phyloP scores from a whole-genome alignment of 2,113 vertebrate species.

The Chloropsis hardwickii region DNA sequence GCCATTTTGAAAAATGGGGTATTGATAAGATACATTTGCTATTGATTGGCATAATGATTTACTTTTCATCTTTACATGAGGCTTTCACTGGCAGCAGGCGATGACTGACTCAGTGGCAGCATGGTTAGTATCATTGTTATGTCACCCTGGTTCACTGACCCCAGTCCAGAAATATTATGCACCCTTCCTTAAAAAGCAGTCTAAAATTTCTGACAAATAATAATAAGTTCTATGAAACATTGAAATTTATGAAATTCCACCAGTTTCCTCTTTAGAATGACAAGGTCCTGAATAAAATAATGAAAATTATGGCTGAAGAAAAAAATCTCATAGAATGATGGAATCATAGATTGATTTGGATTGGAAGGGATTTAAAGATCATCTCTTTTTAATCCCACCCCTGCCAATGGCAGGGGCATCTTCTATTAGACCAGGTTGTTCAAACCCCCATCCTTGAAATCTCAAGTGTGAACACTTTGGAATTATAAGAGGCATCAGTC shows the following conservation, averaged over 20 bases:
- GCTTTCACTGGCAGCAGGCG: not conserved
- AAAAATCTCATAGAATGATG: not conserved
- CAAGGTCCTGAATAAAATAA: not conserved
- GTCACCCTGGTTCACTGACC: not conserved
- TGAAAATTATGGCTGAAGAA: not conserved
- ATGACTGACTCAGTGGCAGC: not conserved
- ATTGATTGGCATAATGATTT: not conserved
- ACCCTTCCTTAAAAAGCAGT: not conserved
- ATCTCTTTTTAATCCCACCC: not conserved
- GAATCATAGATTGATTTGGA: not conserved
- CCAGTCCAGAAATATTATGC: not conserved
- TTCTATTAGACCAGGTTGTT: not conserved
- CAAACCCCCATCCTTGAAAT: not conserved
- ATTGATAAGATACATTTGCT: not conserved
- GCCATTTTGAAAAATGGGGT: not conserved
- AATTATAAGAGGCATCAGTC: not conserved
- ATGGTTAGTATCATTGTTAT: not conserved
- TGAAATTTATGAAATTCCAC: not conserved
- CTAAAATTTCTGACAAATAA: not conserved
- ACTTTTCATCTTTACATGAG: not conserved
- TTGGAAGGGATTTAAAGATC: not conserved
- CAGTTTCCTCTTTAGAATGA: not conserved
- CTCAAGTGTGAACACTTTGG: not conserved
- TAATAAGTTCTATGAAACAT: not conserved
- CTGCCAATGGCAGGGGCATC: not conserved